Percentiles rank a stretch among this genome's conserved stretches.
phyloP scores from a whole-genome alignment of 2,888 invertebrate species.

The Leptopilina syphax region DNA sequence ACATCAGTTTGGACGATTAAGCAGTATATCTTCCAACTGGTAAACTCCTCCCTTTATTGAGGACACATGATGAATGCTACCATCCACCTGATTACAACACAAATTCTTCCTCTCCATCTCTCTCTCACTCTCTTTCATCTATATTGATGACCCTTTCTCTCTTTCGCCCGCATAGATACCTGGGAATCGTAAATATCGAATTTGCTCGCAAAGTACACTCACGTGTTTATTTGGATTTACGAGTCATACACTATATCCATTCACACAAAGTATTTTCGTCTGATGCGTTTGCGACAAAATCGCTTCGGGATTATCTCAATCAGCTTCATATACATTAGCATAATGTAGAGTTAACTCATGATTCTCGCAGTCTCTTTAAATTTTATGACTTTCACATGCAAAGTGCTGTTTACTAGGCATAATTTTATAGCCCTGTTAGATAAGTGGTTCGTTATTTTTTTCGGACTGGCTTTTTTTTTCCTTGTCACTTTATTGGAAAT shows the following conservation, averaged over 20 bases:
- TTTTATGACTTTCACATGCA: conserved; percentile 10
- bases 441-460: background rate
- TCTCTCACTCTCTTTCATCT: no score
- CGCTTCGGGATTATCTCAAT: conserved; percentile 38
- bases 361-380: conserved; percentile 6
- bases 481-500: no score
- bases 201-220: conserved; percentile 35
- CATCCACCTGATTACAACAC: conserved; percentile 30
- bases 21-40: conserved; percentile 19
- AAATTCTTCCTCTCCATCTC: background rate
- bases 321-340: conserved; percentile 23
- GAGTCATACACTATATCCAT: conserved; percentile 20
- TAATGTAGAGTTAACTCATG: conserved; percentile 27
- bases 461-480: background rate
- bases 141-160: background rate
- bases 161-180: background rate
- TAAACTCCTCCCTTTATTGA: conserved; percentile 26
- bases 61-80: conserved; percentile 25
- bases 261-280: conserved; percentile 37
- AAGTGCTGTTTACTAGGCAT: background rate
- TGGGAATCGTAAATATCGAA: conserved; percentile 36
- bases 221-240: conserved; percentile 40
- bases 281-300: conserved; percentile 15
- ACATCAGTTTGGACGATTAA: conserved; percentile 13
- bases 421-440: conserved; percentile 1